These are phyloP conservation scores for Proales similis DNA, from an alignment of 1,140 invertebrate genomes.

Conservation along the genomic window DNA sequence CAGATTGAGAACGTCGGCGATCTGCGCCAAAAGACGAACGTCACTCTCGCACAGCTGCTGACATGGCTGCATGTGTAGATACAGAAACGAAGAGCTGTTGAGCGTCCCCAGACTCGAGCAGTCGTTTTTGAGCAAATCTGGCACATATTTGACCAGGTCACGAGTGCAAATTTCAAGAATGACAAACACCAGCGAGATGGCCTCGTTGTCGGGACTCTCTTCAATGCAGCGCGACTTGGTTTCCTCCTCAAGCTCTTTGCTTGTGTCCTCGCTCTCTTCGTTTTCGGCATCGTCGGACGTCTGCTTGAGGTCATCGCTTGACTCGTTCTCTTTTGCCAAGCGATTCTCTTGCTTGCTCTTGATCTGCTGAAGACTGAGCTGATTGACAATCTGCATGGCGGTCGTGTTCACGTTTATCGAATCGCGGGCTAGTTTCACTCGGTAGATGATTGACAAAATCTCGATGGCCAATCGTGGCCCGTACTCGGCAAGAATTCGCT, in stretches of 20 bases:
- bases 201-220: constrained; percentile 6
- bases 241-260: not conserved
- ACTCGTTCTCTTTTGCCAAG: not conserved
- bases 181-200: constrained; percentile 26
- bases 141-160: constrained; percentile 28
- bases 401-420: constrained; percentile 16
- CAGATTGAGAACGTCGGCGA: constrained; percentile 8
- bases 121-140: constrained; percentile 13
- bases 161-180: constrained; percentile 29
- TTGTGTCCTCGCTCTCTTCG: not conserved
- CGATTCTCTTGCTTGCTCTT: not conserved
- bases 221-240: not conserved
- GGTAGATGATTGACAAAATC: constrained; percentile 34
- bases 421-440: constrained; percentile 29
- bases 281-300: not conserved
- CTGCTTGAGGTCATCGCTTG: not conserved
- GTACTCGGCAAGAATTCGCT: not conserved
- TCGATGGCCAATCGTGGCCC: constrained; percentile 20
- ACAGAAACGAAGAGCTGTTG: constrained; percentile 25
- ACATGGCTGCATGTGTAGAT: constrained; percentile 17
- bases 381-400: constrained; percentile 12
- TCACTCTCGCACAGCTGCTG: not conserved
- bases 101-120: not conserved
- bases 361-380: constrained; percentile 3
- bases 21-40: constrained; percentile 1